Percentiles rank a stretch among this genome's conserved stretches.
Conservation (phyloP, 1,140 invertebrate species). For the Heliconius himera region DNA sequence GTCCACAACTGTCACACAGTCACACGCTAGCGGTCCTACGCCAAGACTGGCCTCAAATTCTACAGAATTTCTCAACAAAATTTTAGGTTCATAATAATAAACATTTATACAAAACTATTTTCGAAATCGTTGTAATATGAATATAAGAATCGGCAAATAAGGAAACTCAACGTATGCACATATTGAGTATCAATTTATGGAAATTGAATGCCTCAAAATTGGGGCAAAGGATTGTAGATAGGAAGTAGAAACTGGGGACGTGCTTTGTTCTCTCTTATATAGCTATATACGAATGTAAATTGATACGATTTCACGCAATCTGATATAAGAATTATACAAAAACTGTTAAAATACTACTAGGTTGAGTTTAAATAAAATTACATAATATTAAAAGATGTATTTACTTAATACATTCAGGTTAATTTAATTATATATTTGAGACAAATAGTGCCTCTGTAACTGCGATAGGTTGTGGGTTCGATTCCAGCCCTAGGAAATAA, state of each 20-base stretch:
- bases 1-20: too few species aligned
- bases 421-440: too few species aligned
- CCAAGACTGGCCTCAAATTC: too few species aligned
- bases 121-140: slow-evolving; percentile 21
- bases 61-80: too few species aligned
- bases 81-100: too few species aligned
- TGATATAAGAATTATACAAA: not conserved
- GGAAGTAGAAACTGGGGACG: slow-evolving; percentile 10
- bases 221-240: slow-evolving; percentile 30
- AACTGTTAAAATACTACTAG: not conserved
- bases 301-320: not conserved
- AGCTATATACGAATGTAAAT: slow-evolving; percentile 5
- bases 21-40: too few species aligned
- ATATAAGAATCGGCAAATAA: slow-evolving; percentile 24
- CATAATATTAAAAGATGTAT: not conserved
- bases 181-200: slow-evolving; percentile 38
- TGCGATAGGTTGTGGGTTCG: too few species aligned
- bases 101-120: not conserved
- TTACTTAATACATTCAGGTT: not conserved
- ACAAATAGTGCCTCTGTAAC: too few species aligned
- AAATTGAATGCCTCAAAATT: slow-evolving; percentile 35
- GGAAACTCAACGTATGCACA: slow-evolving; percentile 30
- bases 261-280: not conserved
- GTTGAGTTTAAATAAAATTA: not conserved
- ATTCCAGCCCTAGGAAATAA: too few species aligned